phyloP scores from a whole-genome alignment of 1,140 invertebrate genomes.

The Leptinotarsa undecemlineata region DNA sequence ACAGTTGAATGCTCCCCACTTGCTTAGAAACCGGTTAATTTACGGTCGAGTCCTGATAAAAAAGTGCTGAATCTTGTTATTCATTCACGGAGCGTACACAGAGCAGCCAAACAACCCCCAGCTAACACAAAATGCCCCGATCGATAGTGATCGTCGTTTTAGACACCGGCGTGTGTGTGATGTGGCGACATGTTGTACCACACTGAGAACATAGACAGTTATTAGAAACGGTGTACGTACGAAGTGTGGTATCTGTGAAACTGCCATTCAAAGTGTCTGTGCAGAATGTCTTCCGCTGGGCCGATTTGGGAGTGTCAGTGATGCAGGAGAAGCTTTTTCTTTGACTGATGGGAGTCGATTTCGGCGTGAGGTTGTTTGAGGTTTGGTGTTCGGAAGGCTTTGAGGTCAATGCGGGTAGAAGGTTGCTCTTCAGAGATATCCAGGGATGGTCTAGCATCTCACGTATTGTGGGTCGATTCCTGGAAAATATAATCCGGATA shows the following conservation, averaged over 20 bases:
- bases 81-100: background rate
- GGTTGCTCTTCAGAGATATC: constrained; percentile 48
- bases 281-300: constrained; percentile 46
- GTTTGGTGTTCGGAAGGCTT: constrained; percentile 29
- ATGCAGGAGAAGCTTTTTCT: constrained; percentile 46
- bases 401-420: constrained; percentile 35
- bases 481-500: constrained; percentile 34
- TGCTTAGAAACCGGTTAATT: background rate
- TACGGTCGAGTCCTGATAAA: background rate
- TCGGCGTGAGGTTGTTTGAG: constrained; percentile 42
- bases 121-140: constrained; percentile 55
- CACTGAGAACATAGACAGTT: constrained; percentile 55
- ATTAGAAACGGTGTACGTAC: constrained; percentile 49
- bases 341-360: constrained; percentile 48
- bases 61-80: background rate
- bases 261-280: constrained; percentile 46
- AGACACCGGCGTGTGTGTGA: constrained; percentile 50
- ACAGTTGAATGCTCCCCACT: background rate
- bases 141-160: constrained; percentile 54
- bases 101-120: constrained; percentile 1
- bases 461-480: constrained; percentile 50
- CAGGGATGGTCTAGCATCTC: constrained; percentile 53
- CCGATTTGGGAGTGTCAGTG: constrained; percentile 36
- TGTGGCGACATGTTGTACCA: constrained; percentile 52
- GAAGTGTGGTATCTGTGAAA: constrained; percentile 42